These are phyloP conservation scores for Drosophila guanche DNA, from an alignment of 1,140 invertebrate species.

Conservation along the genomic window DNA sequence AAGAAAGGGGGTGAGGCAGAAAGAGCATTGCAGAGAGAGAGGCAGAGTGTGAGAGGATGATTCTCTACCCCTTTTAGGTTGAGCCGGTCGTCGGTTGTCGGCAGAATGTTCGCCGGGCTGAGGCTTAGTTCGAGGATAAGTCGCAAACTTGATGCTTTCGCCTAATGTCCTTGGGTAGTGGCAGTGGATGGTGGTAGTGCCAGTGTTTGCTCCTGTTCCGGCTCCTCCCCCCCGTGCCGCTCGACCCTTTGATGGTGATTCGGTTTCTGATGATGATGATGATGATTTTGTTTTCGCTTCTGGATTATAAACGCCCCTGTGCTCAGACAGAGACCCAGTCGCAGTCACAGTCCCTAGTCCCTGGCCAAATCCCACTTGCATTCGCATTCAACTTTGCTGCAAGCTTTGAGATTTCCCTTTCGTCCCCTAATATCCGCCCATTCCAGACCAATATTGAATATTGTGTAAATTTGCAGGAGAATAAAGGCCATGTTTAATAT, in stretches of 20 bases:
- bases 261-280: constrained; percentile 32
- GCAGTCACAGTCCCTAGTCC: no score
- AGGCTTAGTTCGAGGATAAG: constrained; percentile 75
- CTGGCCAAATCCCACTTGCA: constrained; percentile 31
- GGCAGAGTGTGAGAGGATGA: not conserved
- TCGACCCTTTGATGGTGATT: constrained; percentile 3
- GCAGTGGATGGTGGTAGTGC: not conserved
- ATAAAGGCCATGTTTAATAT: constrained; percentile 25
- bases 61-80: constrained; percentile 45
- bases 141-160: constrained; percentile 77
- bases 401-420: constrained; percentile 46
- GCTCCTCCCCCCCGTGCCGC: not conserved
- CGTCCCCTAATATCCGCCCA: constrained; percentile 44
- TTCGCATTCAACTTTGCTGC: constrained; percentile 39
- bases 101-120: constrained; percentile 42
- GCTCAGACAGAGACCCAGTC: not conserved
- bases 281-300: constrained; percentile 67
- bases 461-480: constrained; percentile 5
- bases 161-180: constrained; percentile 69
- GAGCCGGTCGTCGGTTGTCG: constrained; percentile 2
- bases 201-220: constrained; percentile 24
- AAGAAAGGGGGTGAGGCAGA: constrained; percentile 4
- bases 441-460: constrained; percentile 16
- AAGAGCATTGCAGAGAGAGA: not conserved
- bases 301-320: constrained; percentile 60